A percentile compares a stretch with the other conserved stretches of the same genome.
These are phyloP conservation scores for Brotula barbata DNA, from an alignment of 2,797 vertebrate species.

Conservation along the genomic window DNA sequence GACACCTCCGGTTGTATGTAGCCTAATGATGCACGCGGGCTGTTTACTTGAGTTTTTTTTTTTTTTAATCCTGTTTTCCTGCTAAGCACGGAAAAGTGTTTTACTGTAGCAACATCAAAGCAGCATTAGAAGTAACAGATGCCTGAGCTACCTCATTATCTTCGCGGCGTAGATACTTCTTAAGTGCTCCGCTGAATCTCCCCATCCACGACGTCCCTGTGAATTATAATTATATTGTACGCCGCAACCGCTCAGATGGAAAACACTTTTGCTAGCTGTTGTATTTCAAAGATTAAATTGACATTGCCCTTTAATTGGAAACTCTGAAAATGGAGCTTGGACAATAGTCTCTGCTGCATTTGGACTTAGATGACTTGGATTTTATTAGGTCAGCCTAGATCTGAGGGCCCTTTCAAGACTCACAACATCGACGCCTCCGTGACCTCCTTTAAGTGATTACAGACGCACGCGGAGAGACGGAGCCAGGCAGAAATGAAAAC, in stretches of 20 bases:
- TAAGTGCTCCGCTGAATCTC: slow-evolving; percentile 33
- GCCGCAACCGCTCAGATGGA: slow-evolving; percentile 39
- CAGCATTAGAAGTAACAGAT: slow-evolving; percentile 32
- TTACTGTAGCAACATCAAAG: slow-evolving; percentile 52
- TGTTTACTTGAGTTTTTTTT: slow-evolving; percentile 43
- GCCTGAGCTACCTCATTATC: slow-evolving; percentile 56
- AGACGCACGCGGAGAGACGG: slow-evolving; percentile 20
- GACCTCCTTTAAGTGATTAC: slow-evolving; percentile 25
- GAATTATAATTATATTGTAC: slow-evolving; percentile 47
- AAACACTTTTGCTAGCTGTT: slow-evolving; percentile 41
- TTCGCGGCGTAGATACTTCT: slow-evolving; percentile 29
- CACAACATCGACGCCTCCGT: slow-evolving; percentile 14
- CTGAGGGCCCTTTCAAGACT: not conserved
- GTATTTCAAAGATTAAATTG: slow-evolving; percentile 44
- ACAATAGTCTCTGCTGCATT: slow-evolving; percentile 21
- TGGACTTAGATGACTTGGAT: slow-evolving; percentile 27
- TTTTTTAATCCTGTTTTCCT: slow-evolving; percentile 56
- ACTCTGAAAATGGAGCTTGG: slow-evolving; percentile 20
- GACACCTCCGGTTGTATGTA: slow-evolving; percentile 35
- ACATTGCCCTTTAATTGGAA: slow-evolving; percentile 44
- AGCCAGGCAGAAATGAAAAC: not conserved
- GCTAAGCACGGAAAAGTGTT: slow-evolving; percentile 42
- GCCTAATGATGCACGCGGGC: slow-evolving; percentile 31
- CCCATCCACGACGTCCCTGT: slow-evolving; percentile 26
- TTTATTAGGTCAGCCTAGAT: slow-evolving; percentile 35